Evolutionary conservation across 2,888 invertebrate genomes (phyloP).

Genomic region (Dioctria linearis): DNA sequence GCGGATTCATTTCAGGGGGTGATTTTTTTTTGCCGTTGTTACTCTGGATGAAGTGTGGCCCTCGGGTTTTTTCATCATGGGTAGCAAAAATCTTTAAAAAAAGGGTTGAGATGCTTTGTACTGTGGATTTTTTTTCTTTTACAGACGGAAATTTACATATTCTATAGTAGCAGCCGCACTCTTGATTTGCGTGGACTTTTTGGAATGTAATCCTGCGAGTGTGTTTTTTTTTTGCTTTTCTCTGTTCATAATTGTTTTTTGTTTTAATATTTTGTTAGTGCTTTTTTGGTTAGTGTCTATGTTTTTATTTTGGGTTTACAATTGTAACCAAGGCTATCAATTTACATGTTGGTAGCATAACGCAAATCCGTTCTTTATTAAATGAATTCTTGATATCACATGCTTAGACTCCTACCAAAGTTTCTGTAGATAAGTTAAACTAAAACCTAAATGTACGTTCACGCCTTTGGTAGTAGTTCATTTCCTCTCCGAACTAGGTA

Average conservation of each 20-base stretch:
- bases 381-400: no score
- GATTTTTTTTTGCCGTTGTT: slow-evolving; percentile 24
- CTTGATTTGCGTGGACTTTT: slow-evolving; percentile 48
- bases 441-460: no score
- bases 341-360: no score
- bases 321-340: not conserved
- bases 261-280: not conserved
- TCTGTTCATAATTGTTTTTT: not conserved
- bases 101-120: slow-evolving; percentile 44
- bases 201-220: slow-evolving; percentile 38
- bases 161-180: slow-evolving; percentile 17
- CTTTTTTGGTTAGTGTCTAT: not conserved
- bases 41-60: slow-evolving; percentile 35
- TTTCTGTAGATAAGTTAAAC: no score
- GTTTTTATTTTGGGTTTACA: not conserved
- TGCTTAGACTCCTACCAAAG: no score
- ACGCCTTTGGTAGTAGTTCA: no score
- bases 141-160: slow-evolving; percentile 26
- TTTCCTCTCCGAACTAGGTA: no score
- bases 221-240: not conserved
- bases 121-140: slow-evolving; percentile 24
- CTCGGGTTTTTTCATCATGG: slow-evolving; percentile 37
- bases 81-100: not conserved
- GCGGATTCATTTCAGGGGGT: slow-evolving; percentile 47
- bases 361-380: no score